Evolutionary conservation across 1,140 invertebrate genomes (phyloP).

Genomic region (Drosophila prosaltans): DNA sequence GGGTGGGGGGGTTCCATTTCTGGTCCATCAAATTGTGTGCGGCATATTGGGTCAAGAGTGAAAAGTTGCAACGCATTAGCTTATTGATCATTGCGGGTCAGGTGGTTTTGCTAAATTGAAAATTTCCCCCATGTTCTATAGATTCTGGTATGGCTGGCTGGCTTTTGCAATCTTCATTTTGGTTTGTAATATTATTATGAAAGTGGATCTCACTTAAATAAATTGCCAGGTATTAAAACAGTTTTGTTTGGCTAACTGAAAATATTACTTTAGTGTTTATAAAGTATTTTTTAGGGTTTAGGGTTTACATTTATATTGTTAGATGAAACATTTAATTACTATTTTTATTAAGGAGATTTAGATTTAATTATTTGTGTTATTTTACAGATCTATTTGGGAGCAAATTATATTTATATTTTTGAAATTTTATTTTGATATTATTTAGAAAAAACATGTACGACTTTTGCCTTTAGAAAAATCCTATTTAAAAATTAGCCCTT

Average conservation of each 20-base stretch:
- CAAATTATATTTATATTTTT: too few species aligned
- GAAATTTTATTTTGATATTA: too few species aligned
- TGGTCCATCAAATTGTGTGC: conserved; percentile 41
- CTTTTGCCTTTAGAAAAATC: too few species aligned
- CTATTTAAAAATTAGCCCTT: too few species aligned
- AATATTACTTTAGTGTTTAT: too few species aligned
- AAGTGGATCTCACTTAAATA: conserved; percentile 10
- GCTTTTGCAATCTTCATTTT: conserved; percentile 5
- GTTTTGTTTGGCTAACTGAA: background rate
- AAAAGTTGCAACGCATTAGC: conserved; percentile 47
- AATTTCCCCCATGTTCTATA: conserved; percentile 16
- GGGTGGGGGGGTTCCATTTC: conserved; percentile 21
- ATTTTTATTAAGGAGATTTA: too few species aligned
- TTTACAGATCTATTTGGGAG: too few species aligned
- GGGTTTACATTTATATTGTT: too few species aligned
- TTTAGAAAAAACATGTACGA: too few species aligned
- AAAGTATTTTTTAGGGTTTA: too few species aligned
- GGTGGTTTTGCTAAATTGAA: conserved; percentile 23
- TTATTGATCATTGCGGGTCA: conserved; percentile 32
- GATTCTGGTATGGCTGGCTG: background rate
- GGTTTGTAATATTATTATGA: conserved; percentile 8
- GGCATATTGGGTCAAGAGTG: conserved; percentile 56
- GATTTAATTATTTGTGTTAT: too few species aligned
- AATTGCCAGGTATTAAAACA: background rate
- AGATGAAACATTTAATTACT: too few species aligned